Conservation (phyloP, 2,113 vertebrate species). For the Melanerpes formicivorus region DNA sequence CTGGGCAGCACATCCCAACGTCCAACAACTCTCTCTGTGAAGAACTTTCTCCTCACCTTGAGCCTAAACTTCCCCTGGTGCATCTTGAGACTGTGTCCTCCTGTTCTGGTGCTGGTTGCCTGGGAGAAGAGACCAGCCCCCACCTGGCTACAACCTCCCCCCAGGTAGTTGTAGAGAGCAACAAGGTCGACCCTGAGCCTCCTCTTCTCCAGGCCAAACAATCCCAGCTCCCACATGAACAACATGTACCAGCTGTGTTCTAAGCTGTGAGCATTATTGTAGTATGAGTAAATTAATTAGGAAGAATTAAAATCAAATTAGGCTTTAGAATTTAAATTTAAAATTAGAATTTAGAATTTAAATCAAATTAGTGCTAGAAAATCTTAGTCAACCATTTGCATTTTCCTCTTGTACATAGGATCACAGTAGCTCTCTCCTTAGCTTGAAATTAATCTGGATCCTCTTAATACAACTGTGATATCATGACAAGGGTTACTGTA, state of each 20-base stretch:
- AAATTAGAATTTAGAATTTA: not conserved
- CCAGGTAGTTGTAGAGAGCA: too few relatives aligned
- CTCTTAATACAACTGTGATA: not conserved
- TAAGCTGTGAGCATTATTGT: fast-evolving
- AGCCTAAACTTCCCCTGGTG: too few relatives aligned
- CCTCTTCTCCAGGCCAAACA: too few relatives aligned
- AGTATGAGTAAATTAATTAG: not conserved
- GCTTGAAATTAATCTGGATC: not conserved
- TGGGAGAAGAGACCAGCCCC: too few relatives aligned
- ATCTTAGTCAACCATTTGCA: not conserved
- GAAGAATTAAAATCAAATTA: not conserved
- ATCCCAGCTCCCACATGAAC: not conserved
- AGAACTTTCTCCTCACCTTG: too few relatives aligned
- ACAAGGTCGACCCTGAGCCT: too few relatives aligned
- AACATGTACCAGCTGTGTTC: not conserved
- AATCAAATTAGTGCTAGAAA: not conserved
- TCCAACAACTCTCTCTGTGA: too few relatives aligned
- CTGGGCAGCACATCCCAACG: too few relatives aligned
- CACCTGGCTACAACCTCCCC: too few relatives aligned
- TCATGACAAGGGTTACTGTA: not conserved
- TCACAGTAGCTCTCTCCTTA: not conserved
- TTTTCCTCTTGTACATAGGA: not conserved
- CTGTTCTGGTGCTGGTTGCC: too few relatives aligned
- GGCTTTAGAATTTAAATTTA: too few relatives aligned
- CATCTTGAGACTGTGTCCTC: too few relatives aligned